Base-by-base conservation (phyloP, 2,797 vertebrate genomes). In the Acipenser oxyrinchus region DNA sequence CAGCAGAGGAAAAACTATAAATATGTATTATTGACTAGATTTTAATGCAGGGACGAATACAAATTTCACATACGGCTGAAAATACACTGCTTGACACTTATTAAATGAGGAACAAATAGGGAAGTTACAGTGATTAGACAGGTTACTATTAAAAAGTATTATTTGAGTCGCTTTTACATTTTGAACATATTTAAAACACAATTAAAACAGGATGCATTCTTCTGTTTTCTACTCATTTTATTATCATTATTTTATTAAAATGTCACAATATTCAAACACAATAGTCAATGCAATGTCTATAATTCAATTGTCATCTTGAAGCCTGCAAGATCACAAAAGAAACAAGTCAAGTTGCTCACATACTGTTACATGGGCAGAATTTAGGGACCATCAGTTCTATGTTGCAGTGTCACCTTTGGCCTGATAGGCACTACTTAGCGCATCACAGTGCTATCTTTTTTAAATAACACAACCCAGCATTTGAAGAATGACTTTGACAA, bases 261-360 rank as follows among this genome's bases (percentile, higher is more conserved):
- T 49, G 52, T 57, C 8, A 66, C 52, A 57, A 67, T 18, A 48
- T n/a, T 12, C 8, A 13, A 11, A 60, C 57, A 60, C 13, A 6
- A 37, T 49, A 7, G 55, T 37, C 68, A 60, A 71, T 51, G 70
- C 74, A 68, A 73, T 68, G 77, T 55, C 50, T 73, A 66, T 52
- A 62, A 69, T 8, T 52, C 6, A 64, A 9, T 74, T 74, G 75
- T 76, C 78, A 86, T 75, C 79, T 82, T 81, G 83, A 83, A 77
- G 71, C 86, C 87, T 83, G 84, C 84, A 86, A 86, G 82, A 87
- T 68, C 68, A 73, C 68, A 66, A 52, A 9, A 48, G 67, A 66
- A 73, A 64, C 13, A 0, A 66, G 63, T 64, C 48, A 60, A 18
- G n/a, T 10, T 55, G n/a, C 52, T 55, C 52, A 55, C 12, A 55